Evolutionary conservation across 2,888 invertebrate species (phyloP), one percentile per base, ranked within the genome.

Genomic region (Clunio marinus): DNA sequence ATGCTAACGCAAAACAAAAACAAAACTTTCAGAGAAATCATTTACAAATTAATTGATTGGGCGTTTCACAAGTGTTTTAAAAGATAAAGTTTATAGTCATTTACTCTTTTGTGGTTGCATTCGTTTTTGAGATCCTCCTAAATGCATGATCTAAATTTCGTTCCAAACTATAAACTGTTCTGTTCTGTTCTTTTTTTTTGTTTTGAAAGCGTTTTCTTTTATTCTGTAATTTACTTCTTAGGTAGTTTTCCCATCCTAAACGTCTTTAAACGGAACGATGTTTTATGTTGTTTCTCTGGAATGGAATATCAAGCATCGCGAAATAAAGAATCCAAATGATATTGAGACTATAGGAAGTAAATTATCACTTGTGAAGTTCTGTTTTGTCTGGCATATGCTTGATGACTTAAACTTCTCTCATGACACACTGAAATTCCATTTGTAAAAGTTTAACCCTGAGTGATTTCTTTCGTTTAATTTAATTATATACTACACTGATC

Each of bases 11-110:
- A 32, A 8, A 32, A 17, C 17, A 51, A n/a, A 51, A 51, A 51
- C n/a, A n/a, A 27, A 45, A 28, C 46, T 65, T 65, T 65, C 63
- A 45, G 25, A 66, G 66, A 66, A 66, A 66, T 66, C 66, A 66
- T 66, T 66, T 66, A 66, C 66, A 66, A 68, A 68, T 68, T 68
- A 68, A 68, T 68, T 68, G 68, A 58, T 68, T 57, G 68, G 68
- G 68, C 68, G 68, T 57, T 68, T 35, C 68, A 37, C 28, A 28
- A 46, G 51, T 55, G 66, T 63, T 63, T 63, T 63, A 37, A 32
- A 63, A 28, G 59, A 66, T 66, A 27, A 66, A 55, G 32, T 55
- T 63, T 66, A 66, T 35, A 51, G 51, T 66, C 65, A 65, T 65
- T 55, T 66, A n/a, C 35, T 65, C 32, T 46, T 10, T 32, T 22